Evolutionary conservation across 2,113 vertebrate species (phyloP).

Genomic region (Plotosus lineatus): DNA sequence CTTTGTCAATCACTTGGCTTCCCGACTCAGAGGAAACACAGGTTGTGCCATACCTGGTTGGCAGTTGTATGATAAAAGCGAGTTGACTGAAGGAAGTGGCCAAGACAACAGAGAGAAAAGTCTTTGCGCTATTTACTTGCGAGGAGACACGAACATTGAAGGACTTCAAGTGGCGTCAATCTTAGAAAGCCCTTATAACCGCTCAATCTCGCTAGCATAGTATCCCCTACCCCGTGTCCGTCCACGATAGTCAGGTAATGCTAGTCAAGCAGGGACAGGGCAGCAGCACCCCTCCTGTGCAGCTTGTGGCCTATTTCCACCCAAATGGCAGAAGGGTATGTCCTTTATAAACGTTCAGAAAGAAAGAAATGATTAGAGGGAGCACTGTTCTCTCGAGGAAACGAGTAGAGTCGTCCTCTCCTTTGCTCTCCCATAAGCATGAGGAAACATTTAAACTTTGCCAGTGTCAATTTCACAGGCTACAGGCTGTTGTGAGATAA

Average conservation of each 20-base stretch:
- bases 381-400: constrained; percentile 8
- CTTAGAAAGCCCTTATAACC: background rate
- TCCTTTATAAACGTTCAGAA: background rate
- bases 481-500: constrained; percentile 32
- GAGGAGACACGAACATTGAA: background rate
- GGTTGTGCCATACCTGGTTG: background rate
- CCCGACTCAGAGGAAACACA: background rate
- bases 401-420: background rate
- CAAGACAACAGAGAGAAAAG: background rate
- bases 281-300: background rate
- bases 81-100: background rate
- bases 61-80: background rate
- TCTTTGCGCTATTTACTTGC: background rate
- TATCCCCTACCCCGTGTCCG: background rate
- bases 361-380: constrained; percentile 5
- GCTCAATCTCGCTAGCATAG: background rate
- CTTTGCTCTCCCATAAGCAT: constrained; percentile 25
- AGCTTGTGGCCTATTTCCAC: background rate
- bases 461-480: constrained; percentile 45
- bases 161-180: background rate
- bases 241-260: background rate
- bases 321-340: background rate
- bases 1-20: background rate
- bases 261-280: background rate
- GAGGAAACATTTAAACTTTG: constrained; percentile 36